Evolutionary conservation across 37 sponge, comb jelly and placozoan genomes (phyloP).

Genomic region (Axinella damicornis): DNA sequence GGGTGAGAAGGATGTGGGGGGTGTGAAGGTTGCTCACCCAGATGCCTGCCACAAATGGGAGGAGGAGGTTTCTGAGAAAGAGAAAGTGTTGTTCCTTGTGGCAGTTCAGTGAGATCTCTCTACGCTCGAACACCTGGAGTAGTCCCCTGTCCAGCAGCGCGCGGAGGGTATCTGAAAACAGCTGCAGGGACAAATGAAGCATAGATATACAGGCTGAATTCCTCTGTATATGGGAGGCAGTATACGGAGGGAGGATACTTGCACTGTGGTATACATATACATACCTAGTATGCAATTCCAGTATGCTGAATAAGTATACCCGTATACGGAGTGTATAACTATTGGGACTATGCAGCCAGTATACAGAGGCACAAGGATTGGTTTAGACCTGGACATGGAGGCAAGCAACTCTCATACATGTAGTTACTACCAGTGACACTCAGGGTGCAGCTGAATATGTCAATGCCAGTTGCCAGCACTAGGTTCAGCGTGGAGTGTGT

Average conservation of each 20-base stretch:
- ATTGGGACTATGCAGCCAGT: no score
- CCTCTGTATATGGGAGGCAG: background rate
- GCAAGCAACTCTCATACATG: no score
- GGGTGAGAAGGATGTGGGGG: background rate
- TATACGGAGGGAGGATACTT: no score
- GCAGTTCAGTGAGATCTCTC: background rate
- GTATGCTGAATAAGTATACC: no score
- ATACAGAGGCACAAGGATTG: no score
- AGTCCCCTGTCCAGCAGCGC: constrained; percentile 60
- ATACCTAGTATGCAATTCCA: no score
- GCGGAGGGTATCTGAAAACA: constrained; percentile 49
- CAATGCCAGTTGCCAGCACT: no score
- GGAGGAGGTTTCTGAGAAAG: constrained; percentile 45
- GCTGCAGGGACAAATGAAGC: constrained; percentile 29
- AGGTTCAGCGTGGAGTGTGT: background rate
- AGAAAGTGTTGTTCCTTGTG: constrained; percentile 2
- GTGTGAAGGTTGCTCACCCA: constrained; percentile 62
- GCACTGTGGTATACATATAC: no score
- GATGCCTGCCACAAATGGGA: constrained; percentile 62
- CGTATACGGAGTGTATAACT: no score
- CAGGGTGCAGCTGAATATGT: no score
- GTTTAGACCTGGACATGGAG: no score
- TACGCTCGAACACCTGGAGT: background rate
- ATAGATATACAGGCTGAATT: background rate
- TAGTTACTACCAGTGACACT: no score